These are phyloP conservation scores for Eira barbara DNA, from an alignment of 2,113 vertebrate genomes.

Conservation along the genomic window DNA sequence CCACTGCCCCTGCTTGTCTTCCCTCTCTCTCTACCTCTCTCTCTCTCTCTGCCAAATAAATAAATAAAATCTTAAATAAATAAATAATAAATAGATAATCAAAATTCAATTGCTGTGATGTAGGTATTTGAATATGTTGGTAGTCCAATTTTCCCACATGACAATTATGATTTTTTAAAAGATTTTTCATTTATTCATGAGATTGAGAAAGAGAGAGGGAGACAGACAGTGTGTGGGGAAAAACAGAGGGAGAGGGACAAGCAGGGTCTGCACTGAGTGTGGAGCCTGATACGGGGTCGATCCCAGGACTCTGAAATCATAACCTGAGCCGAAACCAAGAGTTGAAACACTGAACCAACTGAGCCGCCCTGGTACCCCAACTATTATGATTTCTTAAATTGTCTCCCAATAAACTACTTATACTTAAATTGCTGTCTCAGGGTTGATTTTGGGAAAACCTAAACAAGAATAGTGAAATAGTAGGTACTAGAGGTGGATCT, in stretches of 20 bases:
- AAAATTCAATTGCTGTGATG: not conserved
- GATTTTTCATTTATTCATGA: not conserved
- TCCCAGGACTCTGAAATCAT: not conserved
- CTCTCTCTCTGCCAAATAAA: too few relatives aligned
- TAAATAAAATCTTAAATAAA: not conserved
- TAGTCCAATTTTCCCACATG: not conserved
- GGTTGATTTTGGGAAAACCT: not conserved
- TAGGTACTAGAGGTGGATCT: not conserved
- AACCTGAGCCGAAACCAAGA: not conserved
- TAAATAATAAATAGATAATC: not conserved
- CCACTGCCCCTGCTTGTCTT: too few relatives aligned
- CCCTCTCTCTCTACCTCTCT: too few relatives aligned
- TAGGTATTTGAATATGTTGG: not conserved
- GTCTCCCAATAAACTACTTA: not conserved
- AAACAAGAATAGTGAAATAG: not conserved
- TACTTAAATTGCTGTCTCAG: not conserved
- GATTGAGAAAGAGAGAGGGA: not conserved
- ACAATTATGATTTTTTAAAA: not conserved
- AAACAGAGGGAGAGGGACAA: not conserved
- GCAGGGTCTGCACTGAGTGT: not conserved
- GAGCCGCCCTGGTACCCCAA: not conserved
- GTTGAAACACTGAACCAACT: not conserved
- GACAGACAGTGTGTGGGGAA: not conserved
- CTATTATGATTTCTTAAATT: not conserved
- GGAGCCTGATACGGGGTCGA: not conserved